Conservation (phyloP, 2,888 invertebrate species). For the Argyra leucocephala region DNA sequence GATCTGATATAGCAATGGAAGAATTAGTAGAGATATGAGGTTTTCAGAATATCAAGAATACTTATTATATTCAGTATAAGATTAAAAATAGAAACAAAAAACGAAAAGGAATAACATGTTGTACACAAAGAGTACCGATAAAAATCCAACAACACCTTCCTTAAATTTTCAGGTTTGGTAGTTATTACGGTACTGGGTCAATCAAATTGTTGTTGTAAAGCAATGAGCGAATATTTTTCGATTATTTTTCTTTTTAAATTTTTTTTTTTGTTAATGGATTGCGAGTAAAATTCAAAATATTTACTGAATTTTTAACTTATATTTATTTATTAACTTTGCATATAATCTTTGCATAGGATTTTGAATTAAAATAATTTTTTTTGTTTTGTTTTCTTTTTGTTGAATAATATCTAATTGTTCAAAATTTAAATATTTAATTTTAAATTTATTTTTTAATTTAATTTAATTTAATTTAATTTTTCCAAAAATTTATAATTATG, state of each 20-base stretch:
- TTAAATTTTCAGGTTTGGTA: not conserved
- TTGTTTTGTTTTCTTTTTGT: not conserved
- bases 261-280: not conserved
- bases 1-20: not conserved
- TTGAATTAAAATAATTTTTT: not conserved
- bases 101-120: not conserved
- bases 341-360: too few species aligned
- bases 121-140: conserved; percentile 8
- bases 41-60: too few species aligned
- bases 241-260: not conserved
- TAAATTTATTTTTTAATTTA: not conserved
- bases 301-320: not conserved
- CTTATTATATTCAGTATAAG: too few species aligned
- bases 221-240: not conserved
- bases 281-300: not conserved
- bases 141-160: conserved; percentile 10
- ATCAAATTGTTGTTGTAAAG: conserved; percentile 1
- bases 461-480: not conserved
- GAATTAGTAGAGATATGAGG: conserved; percentile 1
- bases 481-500: not conserved
- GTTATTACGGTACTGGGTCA: not conserved
- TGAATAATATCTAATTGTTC: too few species aligned
- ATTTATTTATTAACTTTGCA: not conserved
- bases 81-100: not conserved
- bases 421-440: not conserved